These are phyloP conservation scores for Parazoanthus atlanticus DNA, from an alignment of 92 coral and sea anemone genomes.

Conservation along the genomic window DNA sequence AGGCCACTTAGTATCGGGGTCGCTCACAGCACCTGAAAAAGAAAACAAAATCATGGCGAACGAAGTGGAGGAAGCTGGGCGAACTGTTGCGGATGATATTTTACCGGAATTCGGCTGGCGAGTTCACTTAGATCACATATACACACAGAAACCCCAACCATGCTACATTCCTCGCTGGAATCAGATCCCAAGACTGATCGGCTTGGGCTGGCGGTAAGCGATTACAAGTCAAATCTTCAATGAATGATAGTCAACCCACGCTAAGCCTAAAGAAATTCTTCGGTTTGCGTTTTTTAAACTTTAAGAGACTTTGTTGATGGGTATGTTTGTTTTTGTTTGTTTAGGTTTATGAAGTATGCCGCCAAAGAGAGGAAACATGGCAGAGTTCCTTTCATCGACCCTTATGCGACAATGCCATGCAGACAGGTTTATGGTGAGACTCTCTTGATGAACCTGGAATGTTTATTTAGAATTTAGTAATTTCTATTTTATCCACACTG, in stretches of 20 bases:
- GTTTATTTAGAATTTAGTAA: not conserved
- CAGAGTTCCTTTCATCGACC: constrained; percentile 95
- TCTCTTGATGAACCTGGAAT: not conserved
- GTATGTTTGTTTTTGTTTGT: not conserved
- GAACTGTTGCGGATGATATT: constrained; percentile 61
- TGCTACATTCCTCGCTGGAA: constrained; percentile 97
- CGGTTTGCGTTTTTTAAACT: not conserved
- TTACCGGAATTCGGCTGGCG: constrained; percentile 98
- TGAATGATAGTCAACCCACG: not conserved
- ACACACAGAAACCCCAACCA: constrained; percentile 91
- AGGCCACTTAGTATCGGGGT: constrained; percentile 1
- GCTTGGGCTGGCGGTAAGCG: constrained; percentile 92
- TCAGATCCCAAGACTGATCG: constrained; percentile 92
- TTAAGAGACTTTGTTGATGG: not conserved
- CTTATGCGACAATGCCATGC: constrained; percentile 90
- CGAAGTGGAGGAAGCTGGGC: constrained; percentile 59
- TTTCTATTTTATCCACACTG: not conserved
- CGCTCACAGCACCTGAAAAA: not conserved
- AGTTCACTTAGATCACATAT: constrained; percentile 86
- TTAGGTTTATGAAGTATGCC: constrained; percentile 94
- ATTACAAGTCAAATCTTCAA: not conserved
- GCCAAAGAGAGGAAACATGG: constrained; percentile 90
- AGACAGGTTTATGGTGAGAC: constrained; percentile 97
- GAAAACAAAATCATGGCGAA: constrained; percentile 66
- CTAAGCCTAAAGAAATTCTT: constrained; percentile 12